A percentile compares a stretch with the other conserved stretches of the same genome.
phyloP scores from a whole-genome alignment of 1,140 invertebrate genomes.

The Drosophila ogumai region DNA sequence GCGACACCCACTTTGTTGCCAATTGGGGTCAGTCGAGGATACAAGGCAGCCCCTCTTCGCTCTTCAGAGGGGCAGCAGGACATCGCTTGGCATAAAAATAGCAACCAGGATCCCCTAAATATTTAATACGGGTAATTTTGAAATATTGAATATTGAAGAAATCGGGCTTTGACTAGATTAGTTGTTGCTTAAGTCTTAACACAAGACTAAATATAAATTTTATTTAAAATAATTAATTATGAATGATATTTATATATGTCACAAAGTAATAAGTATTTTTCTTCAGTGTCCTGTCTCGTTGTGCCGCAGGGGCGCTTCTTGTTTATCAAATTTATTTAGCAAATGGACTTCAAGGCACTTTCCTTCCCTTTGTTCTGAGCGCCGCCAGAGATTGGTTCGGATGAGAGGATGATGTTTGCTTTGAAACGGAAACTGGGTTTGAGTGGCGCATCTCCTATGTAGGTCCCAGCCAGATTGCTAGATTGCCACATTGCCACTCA shows the following conservation, averaged over 20 bases:
- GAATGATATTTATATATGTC: no score
- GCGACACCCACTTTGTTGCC: conserved; percentile 43
- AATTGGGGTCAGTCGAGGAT: conserved; percentile 40
- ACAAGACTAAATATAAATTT: background rate
- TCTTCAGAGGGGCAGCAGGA: background rate
- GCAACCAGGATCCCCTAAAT: background rate
- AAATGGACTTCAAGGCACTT: conserved; percentile 59
- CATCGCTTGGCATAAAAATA: conserved; percentile 16
- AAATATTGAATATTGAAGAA: background rate
- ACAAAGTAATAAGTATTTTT: background rate
- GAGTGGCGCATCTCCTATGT: conserved; percentile 47
- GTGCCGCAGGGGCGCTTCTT: conserved; percentile 21
- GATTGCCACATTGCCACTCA: conserved; percentile 34
- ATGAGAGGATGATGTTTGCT: conserved; percentile 48
- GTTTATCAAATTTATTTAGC: conserved; percentile 64
- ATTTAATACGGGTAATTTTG: background rate
- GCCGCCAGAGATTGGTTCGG: conserved; percentile 18
- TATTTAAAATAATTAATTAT: no score
- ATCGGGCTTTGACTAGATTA: background rate
- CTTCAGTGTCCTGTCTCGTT: conserved; percentile 9
- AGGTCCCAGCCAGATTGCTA: conserved; percentile 15
- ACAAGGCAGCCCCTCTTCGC: conserved; percentile 7
- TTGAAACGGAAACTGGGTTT: conserved; percentile 49
- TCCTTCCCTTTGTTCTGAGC: conserved; percentile 48
- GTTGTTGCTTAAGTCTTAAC: background rate